A percentile compares a stretch with the other conserved stretches of the same genome.
Conservation (phyloP, 2,113 vertebrate genomes). For the Dasyurus viverrinus region DNA sequence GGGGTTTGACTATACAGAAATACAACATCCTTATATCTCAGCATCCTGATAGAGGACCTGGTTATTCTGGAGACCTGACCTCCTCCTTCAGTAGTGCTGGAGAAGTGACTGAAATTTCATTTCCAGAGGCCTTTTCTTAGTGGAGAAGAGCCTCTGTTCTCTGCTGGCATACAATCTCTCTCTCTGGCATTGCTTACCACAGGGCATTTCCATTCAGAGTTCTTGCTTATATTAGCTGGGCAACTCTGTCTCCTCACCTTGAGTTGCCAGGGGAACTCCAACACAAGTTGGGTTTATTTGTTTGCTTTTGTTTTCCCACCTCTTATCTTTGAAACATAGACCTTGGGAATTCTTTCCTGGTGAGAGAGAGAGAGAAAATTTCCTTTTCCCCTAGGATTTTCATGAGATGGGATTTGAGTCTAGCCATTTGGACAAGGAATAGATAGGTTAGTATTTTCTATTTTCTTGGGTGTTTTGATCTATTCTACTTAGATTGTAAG, state of each 20-base stretch:
- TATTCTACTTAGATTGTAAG: background rate
- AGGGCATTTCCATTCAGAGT: background rate
- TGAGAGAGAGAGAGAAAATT: background rate
- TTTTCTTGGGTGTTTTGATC: background rate
- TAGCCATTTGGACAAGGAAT: background rate
- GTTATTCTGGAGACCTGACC: background rate
- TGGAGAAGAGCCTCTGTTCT: background rate
- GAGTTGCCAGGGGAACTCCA: background rate
- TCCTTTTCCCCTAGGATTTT: background rate
- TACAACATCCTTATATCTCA: background rate
- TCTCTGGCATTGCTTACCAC: background rate
- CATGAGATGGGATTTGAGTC: background rate
- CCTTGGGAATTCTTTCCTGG: no score
- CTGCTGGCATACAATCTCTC: background rate
- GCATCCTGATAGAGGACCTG: background rate
- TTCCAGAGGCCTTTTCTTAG: background rate
- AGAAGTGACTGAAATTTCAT: background rate
- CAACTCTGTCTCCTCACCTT: background rate
- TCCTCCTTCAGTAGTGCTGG: background rate
- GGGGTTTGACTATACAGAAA: background rate
- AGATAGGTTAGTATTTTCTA: background rate
- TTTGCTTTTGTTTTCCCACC: background rate
- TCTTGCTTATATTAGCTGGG: background rate
- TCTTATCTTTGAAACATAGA: background rate
- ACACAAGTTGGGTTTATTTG: background rate